These are phyloP conservation scores for Drosophila flavopinicola DNA, from an alignment of 2,888 invertebrate genomes.

Conservation along the genomic window DNA sequence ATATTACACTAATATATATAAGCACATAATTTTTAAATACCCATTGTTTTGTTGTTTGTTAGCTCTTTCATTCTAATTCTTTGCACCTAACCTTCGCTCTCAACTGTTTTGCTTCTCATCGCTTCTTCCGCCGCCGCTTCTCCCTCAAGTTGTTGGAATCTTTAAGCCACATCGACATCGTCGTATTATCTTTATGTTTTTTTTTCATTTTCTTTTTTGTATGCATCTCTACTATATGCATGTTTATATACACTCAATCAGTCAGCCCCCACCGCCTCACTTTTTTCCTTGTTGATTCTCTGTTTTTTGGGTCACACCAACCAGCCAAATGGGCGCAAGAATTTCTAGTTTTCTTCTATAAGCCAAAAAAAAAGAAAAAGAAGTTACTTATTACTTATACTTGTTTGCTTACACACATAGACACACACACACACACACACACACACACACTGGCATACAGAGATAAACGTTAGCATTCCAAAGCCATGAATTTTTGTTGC, in stretches of 20 bases:
- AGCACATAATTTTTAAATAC: no score
- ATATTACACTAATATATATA: no score
- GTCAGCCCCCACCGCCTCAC: neutral
- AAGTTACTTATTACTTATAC: slow-evolving; percentile 61
- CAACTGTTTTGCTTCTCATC: neutral
- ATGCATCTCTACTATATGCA: slow-evolving; percentile 9
- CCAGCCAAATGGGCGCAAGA: slow-evolving; percentile 56
- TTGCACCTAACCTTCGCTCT: neutral
- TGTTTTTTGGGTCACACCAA: slow-evolving; percentile 68
- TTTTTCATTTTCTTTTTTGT: neutral
- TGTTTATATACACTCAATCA: neutral
- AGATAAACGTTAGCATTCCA: slow-evolving; percentile 63
- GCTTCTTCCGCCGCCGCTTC: neutral
- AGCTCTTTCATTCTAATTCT: neutral
- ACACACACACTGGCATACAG: slow-evolving; percentile 8
- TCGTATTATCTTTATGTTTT: slow-evolving; percentile 10
- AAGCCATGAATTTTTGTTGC: slow-evolving; percentile 57
- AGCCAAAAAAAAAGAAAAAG: slow-evolving; percentile 14
- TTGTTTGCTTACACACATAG: slow-evolving; percentile 45
- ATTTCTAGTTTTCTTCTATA: slow-evolving; percentile 67
- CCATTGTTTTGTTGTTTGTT: neutral
- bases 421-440: slow-evolving; percentile 18
- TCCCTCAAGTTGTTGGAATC: neutral
- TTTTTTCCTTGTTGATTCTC: slow-evolving; percentile 10
- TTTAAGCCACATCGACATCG: slow-evolving; percentile 17